Percentiles rank a stretch among this genome's conserved stretches.
phyloP scores from a whole-genome alignment of 2,113 vertebrate species.

The Triplophysa siluroides region DNA sequence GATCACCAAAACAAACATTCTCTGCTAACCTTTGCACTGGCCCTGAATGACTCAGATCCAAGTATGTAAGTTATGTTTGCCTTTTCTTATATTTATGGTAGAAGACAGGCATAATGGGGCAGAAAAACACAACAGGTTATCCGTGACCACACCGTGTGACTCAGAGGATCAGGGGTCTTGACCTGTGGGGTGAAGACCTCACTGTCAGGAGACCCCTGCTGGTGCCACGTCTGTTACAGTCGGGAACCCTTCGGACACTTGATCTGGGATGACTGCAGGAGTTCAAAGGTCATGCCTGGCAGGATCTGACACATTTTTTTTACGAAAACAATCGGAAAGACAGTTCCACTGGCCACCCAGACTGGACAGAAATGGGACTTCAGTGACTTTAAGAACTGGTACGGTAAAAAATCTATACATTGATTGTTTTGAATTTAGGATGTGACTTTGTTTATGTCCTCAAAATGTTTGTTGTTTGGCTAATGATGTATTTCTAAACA shows the following conservation, averaged over 20 bases:
- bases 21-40: slow-evolving; percentile 2
- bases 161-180: slow-evolving; percentile 16
- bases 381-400: too few species aligned
- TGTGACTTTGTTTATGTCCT: neutral
- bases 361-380: neutral
- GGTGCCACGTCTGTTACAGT: slow-evolving; percentile 5
- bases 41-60: slow-evolving; percentile 4
- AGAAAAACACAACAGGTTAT: slow-evolving; percentile 8
- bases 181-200: slow-evolving; percentile 37
- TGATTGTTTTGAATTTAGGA: too few species aligned
- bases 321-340: slow-evolving; percentile 32
- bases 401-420: too few species aligned
- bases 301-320: slow-evolving; percentile 30
- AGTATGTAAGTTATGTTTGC: slow-evolving; percentile 3
- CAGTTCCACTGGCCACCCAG: slow-evolving; percentile 4
- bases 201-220: neutral
- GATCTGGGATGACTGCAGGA: slow-evolving; percentile 11
- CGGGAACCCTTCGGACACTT: slow-evolving; percentile 26
- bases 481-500: neutral
- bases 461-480: neutral
- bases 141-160: slow-evolving; percentile 3
- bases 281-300: slow-evolving; percentile 20
- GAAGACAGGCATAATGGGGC: neutral
- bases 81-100: neutral
- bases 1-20: neutral